Percentiles rank a stretch among this genome's conserved stretches.
These are phyloP conservation scores for Eurytoma californica DNA, from an alignment of 2,888 invertebrate species.

Conservation along the genomic window DNA sequence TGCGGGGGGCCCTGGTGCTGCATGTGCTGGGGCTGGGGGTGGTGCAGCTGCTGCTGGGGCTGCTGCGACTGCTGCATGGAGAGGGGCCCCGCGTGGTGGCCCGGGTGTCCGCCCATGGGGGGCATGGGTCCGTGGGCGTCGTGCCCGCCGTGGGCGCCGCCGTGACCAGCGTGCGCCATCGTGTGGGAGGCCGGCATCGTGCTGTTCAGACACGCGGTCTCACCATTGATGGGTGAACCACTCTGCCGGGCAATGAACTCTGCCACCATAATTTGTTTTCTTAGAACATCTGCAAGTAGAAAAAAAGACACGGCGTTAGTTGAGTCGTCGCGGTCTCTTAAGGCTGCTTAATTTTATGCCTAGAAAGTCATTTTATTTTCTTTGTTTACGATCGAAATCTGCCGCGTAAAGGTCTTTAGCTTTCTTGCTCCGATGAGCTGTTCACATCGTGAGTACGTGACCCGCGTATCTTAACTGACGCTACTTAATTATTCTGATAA, in stretches of 20 bases:
- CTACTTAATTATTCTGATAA: too few relatives aligned
- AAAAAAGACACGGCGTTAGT: slow-evolving; percentile 7
- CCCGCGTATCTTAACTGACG: too few relatives aligned
- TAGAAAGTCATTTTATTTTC: too few relatives aligned
- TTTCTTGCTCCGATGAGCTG: too few relatives aligned
- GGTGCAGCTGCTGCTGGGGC: slow-evolving; percentile 58
- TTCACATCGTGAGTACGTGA: too few relatives aligned
- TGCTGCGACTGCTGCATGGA: slow-evolving; percentile 64
- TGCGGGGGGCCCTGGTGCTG: slow-evolving; percentile 62
- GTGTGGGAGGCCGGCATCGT: slow-evolving; percentile 73
- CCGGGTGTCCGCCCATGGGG: slow-evolving; percentile 66
- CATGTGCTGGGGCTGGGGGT: slow-evolving; percentile 59
- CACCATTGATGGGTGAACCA: slow-evolving; percentile 83
- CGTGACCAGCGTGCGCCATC: slow-evolving; percentile 72
- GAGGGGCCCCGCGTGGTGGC: slow-evolving; percentile 65
- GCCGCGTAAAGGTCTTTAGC: too few relatives aligned
- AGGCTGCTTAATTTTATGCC: background rate
- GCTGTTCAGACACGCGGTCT: slow-evolving; percentile 79
- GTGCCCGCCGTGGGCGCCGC: slow-evolving; percentile 62
- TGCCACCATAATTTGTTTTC: slow-evolving; percentile 86
- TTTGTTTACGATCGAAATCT: too few relatives aligned
- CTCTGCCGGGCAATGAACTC: slow-evolving; percentile 87
- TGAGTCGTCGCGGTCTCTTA: background rate
- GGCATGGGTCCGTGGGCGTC: slow-evolving; percentile 71
- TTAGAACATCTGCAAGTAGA: slow-evolving; percentile 72